phyloP scores from a whole-genome alignment of 2,113 vertebrate genomes.

The Indicator indicator region DNA sequence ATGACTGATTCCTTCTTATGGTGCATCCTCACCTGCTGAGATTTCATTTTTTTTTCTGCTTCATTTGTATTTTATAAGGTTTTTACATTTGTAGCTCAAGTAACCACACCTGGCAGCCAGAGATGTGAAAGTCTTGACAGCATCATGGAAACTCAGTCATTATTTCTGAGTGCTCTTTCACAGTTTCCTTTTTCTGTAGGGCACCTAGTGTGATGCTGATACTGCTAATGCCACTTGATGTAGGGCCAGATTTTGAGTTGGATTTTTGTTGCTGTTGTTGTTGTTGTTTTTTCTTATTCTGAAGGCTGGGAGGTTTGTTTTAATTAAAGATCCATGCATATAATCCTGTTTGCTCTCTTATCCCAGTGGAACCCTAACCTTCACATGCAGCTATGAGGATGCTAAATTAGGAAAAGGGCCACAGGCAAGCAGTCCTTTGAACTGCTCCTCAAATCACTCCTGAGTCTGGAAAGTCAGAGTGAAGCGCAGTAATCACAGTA shows the following conservation, averaged over 20 bases:
- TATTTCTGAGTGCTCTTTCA: constrained; percentile 6
- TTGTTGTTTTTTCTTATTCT: neutral
- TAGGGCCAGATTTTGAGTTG: neutral
- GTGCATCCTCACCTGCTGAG: neutral
- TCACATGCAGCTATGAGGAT: neutral
- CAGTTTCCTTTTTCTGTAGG: constrained; percentile 18
- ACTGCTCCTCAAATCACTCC: neutral
- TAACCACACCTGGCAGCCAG: constrained; percentile 42
- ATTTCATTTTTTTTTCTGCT: neutral
- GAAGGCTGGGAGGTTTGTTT: constrained; percentile 31
- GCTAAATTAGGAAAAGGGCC: neutral
- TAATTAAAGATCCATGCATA: constrained; percentile 22
- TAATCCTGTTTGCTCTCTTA: neutral
- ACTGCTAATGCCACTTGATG: constrained; percentile 7
- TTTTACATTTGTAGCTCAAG: constrained; percentile 59
- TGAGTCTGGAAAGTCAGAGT: neutral
- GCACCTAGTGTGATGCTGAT: constrained; percentile 1
- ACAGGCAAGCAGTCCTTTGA: neutral
- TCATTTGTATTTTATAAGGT: constrained; percentile 54
- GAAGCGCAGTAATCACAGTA: neutral
- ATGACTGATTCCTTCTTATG: neutral
- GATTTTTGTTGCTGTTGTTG: neutral
- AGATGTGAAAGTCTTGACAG: constrained; percentile 44
- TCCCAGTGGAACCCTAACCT: constrained; percentile 14
- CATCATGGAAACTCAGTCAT: constrained; percentile 58